Base-by-base conservation (phyloP, 2,113 vertebrate genomes). In the Menura novaehollandiae region DNA sequence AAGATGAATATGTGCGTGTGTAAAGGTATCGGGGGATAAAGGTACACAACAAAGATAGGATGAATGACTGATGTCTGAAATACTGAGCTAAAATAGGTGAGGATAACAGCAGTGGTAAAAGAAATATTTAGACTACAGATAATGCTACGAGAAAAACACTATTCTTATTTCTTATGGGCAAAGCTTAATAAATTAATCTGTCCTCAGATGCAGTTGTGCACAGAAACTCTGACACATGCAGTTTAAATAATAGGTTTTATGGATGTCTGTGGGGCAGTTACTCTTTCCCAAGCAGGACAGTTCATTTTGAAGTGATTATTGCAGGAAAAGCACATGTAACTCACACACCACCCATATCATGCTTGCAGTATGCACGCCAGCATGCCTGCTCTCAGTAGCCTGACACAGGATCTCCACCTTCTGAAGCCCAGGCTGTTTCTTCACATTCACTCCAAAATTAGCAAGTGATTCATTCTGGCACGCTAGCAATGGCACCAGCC, bases 391-490 rank as follows among this genome's bases (percentile, higher is more conserved):
- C 8, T 51, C 75, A 10, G n/a, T 30, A 71, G 43, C n/a, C 58
- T 7, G 1, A 77, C 32, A 32, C 22, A 60, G 52, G 17, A 52
- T 67, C 35, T 82, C 44, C 33, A 22, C 56, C 16, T 80, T 68
- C 67, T 59, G 46, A 85, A 91, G 72, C 15, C 15, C 47, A 44
- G 84, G 59, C 47, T 60, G 62, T 35, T 77, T 72, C 59, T 72
- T 67, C 35, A 23, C 14, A 60, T 80, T 89, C 69, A 6, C 37
- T 93, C 80, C 74, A 92, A 90, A 97, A 92, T 88, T 81, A 92
- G 37, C 33, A 85, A 78, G 30, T 63, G 39, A 74, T 89, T 91
- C 58, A 85, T 91, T 85, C n/a, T 59, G 55, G 28, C 21, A 5
- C 32, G 35, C 30, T 90, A 75, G 37, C 23, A 66, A 24, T 55